Conservation (phyloP, 2,888 invertebrate genomes). For the Acheta domesticus region DNA sequence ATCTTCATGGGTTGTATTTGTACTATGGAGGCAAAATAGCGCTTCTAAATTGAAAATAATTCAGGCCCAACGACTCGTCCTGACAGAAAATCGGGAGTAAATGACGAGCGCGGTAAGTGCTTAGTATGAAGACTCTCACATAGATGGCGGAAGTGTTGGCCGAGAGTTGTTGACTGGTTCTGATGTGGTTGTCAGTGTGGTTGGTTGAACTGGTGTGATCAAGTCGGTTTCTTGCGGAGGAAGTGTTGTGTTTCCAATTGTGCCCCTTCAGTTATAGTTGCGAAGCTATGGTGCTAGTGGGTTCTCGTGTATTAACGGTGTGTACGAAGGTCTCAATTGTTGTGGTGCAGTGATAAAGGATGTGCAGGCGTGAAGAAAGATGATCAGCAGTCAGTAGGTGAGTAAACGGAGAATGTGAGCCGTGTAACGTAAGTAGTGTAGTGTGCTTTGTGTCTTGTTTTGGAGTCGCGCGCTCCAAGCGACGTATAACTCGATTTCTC, state of each 20-base stretch:
- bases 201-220: too few relatives aligned
- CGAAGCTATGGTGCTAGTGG: not conserved
- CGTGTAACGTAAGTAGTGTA: not conserved
- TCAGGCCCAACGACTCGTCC: too few relatives aligned
- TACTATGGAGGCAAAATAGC: too few relatives aligned
- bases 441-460: constrained; percentile 5
- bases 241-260: not conserved
- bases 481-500: too few relatives aligned
- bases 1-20: too few relatives aligned
- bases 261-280: not conserved
- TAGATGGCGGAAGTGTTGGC: too few relatives aligned
- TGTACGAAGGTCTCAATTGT: not conserved
- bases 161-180: too few relatives aligned
- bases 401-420: not conserved
- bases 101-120: too few relatives aligned
- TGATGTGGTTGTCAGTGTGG: too few relatives aligned
- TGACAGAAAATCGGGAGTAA: too few relatives aligned
- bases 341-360: not conserved
- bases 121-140: too few relatives aligned
- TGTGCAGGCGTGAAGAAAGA: not conserved
- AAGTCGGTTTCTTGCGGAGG: not conserved
- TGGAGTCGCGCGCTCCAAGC: not conserved
- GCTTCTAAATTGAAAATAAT: too few relatives aligned
- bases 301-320: not conserved
- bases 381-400: not conserved